Evolutionary conservation across 2,888 invertebrate species (phyloP), one percentile per base, ranked within the genome.

Genomic region (Catonia carolina): DNA sequence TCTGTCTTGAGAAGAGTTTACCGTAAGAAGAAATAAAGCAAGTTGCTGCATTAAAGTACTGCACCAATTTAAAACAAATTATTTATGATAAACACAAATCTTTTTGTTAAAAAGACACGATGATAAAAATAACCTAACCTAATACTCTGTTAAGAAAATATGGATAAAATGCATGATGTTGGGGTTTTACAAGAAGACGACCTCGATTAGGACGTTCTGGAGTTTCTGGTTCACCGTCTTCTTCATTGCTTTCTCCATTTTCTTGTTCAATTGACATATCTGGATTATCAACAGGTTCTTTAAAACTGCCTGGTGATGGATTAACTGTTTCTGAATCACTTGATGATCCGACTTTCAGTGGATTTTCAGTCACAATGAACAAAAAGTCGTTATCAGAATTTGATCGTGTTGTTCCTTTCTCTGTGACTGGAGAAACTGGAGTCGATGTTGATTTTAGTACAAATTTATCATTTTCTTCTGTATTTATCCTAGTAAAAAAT

Each of bases 121-220:
- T 27, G 8, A 6, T 27, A 27, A 27, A 27, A 6, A 4, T 27
- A 27, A 51, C 56, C 64, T 62, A 78, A 61, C 78, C 78, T 58
- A 78, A 67, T 60, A 78, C 77, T 64, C 78, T 70, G 66, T 77
- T 77, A 63, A 78, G 74, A 62, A 77, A 77, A 62, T 77, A 77
- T 18, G 78, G 77, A 66, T 78, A 78, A 63, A 76, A 77, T n/a
- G 75, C 73, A 61, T 74, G 73, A 56, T 74, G 72, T 59, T 77
- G 74, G 6, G 76, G 74, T 60, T 73, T 71, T 15, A 74, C 73
- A 23, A 77, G 68, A 59, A 74, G 72, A 23, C 77, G 69, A 53
- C 76, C 74, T 49, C 77, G 67, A 64, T 77, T 77, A 2, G 76
- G 75, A 60, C 73, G 71, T 27, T 72, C 70, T 6, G 69, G 63